Conservation (phyloP, 2,797 vertebrate genomes). For the Lepilemur septentrionalis region DNA sequence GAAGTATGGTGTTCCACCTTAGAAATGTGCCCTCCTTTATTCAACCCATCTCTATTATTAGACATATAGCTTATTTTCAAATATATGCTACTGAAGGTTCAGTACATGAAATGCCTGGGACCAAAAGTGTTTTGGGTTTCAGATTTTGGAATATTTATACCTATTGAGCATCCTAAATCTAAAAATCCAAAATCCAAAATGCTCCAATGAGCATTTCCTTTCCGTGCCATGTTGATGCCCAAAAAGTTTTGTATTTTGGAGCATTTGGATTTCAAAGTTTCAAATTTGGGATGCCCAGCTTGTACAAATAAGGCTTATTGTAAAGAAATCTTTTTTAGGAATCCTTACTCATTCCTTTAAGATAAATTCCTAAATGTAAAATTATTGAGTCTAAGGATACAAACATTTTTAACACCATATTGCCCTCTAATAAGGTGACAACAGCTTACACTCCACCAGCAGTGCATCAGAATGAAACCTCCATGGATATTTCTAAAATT, state of each 20-base stretch:
- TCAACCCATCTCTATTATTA: not conserved
- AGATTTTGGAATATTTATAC: not conserved
- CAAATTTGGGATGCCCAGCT: not conserved
- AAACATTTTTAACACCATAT: slow-evolving; percentile 5
- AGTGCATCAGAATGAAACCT: not conserved
- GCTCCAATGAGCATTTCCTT: not conserved
- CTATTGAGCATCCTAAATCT: not conserved
- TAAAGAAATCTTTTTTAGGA: not conserved
- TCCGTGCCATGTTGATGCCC: not conserved
- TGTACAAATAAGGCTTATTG: not conserved
- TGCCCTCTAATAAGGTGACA: not conserved
- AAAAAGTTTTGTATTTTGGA: not conserved
- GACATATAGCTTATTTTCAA: not conserved
- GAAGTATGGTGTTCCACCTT: not conserved
- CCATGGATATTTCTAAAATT: not conserved
- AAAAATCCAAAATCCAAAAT: not conserved
- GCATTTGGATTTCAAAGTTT: not conserved
- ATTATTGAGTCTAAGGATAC: not conserved
- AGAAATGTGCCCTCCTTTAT: not conserved
- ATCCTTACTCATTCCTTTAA: not conserved
- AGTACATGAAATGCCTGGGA: not conserved
- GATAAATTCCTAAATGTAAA: not conserved
- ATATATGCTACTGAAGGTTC: not conserved
- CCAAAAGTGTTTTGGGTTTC: not conserved
- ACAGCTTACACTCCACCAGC: not conserved